phyloP scores from a whole-genome alignment of 2,113 vertebrate species.

The Piaya cayana region DNA sequence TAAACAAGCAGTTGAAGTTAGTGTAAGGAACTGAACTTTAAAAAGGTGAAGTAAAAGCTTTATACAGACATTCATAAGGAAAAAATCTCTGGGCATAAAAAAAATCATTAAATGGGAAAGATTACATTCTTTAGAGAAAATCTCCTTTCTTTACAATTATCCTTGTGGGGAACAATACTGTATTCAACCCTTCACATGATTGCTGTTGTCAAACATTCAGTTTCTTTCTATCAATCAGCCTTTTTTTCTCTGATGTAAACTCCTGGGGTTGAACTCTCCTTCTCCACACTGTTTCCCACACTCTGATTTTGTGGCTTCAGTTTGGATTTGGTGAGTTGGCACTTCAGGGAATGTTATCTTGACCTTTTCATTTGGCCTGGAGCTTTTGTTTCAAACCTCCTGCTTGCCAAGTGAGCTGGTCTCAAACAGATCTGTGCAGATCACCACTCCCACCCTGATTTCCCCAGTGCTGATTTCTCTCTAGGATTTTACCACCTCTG shows the following conservation, averaged over 20 bases:
- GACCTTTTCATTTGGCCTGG: constrained; percentile 20
- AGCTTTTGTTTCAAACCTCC: constrained; percentile 20
- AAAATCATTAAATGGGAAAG: not conserved
- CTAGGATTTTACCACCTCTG: not conserved
- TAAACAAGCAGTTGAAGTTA: not conserved
- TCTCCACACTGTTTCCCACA: constrained; percentile 32
- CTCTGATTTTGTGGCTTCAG: not conserved
- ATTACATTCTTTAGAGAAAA: constrained; percentile 17
- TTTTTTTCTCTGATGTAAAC: constrained; percentile 41
- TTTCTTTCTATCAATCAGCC: not conserved
- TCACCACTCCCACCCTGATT: not conserved
- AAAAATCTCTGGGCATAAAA: not conserved
- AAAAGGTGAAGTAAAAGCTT: not conserved
- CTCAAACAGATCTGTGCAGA: not conserved
- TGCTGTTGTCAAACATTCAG: constrained; percentile 35
- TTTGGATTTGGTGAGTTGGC: constrained; percentile 9
- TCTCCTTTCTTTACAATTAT: constrained; percentile 1
- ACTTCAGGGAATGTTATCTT: constrained; percentile 3
- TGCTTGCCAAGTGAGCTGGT: not conserved
- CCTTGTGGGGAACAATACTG: constrained; percentile 10
- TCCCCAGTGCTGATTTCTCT: not conserved
- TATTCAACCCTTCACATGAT: not conserved
- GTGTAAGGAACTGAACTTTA: not conserved
- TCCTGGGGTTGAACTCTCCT: constrained; percentile 28
- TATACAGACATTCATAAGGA: not conserved